These are phyloP conservation scores for Phortica magna DNA, from an alignment of 2,888 invertebrate genomes.

Conservation along the genomic window DNA sequence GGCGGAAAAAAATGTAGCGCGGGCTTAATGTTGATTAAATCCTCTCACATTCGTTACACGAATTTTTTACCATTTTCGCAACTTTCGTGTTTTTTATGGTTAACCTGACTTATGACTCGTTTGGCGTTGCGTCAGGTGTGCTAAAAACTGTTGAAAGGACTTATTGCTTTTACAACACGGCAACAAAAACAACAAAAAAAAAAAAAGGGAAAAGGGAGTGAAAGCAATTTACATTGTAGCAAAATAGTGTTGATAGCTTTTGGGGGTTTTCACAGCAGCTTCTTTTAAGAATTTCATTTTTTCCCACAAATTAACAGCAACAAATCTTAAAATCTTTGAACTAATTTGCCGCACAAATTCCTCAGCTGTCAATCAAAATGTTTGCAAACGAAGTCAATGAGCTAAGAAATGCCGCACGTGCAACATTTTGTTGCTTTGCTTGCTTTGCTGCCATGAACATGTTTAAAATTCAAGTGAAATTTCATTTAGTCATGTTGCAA, in stretches of 20 bases:
- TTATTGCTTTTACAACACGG: background rate
- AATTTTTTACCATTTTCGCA: conserved; percentile 37
- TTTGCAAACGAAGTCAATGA: background rate
- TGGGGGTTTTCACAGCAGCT: no score
- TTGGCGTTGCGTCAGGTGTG: background rate
- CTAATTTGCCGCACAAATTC: background rate
- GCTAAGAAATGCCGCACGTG: background rate
- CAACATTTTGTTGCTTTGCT: background rate
- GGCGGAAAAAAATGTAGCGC: conserved; percentile 22
- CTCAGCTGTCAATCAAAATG: background rate
- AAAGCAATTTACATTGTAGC: background rate
- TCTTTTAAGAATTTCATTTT: no score
- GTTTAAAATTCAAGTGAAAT: background rate
- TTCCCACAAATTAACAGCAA: background rate
- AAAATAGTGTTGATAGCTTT: no score
- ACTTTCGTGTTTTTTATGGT: conserved; percentile 43
- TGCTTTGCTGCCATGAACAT: background rate
- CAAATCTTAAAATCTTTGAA: background rate
- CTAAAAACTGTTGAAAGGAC: background rate
- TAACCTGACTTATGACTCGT: conserved; percentile 50
- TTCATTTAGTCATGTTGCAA: background rate
- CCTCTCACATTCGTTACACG: conserved; percentile 55
- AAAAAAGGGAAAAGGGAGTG: background rate
- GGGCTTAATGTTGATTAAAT: conserved; percentile 70
- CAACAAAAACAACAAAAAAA: background rate